These are phyloP conservation scores for Nannoperca australis DNA, from an alignment of 2,797 vertebrate genomes.

Conservation along the genomic window DNA sequence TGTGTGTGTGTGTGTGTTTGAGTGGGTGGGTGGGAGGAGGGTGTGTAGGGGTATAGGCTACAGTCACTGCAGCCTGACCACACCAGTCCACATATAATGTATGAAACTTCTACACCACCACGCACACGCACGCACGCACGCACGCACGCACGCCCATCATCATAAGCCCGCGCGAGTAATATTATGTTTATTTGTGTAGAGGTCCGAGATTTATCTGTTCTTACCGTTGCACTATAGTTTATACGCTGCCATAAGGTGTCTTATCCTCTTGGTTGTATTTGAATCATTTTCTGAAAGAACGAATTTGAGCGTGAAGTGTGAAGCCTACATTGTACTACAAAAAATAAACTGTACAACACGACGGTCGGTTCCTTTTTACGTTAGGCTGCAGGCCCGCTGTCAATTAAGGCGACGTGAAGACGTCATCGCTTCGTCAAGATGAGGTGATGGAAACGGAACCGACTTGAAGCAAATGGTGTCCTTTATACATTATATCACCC, in stretches of 20 bases:
- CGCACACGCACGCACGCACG: neutral
- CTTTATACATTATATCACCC: neutral
- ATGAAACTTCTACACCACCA: constrained; percentile 37
- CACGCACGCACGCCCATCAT: neutral
- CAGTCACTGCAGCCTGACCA: constrained; percentile 70
- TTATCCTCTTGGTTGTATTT: neutral
- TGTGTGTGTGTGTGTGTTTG: constrained; percentile 31
- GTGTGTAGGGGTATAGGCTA: neutral
- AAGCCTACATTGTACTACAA: neutral
- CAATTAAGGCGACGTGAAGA: neutral
- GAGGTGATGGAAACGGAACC: constrained; percentile 5
- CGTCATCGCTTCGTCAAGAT: constrained; percentile 6
- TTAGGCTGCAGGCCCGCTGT: fast-evolving
- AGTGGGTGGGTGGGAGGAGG: constrained; percentile 12
- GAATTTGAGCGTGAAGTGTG: neutral
- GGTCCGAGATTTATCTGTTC: neutral
- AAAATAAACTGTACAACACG: neutral
- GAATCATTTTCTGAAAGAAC: neutral
- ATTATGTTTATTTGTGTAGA: neutral
- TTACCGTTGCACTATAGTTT: neutral
- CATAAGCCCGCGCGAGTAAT: neutral
- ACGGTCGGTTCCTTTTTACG: neutral
- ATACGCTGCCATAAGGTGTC: no score
- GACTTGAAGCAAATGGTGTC: neutral
- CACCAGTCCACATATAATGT: constrained; percentile 56